A percentile compares a stretch with the other conserved stretches of the same genome.
Evolutionary conservation across 2,888 invertebrate genomes (phyloP).

Genomic region (Noctua comes): DNA sequence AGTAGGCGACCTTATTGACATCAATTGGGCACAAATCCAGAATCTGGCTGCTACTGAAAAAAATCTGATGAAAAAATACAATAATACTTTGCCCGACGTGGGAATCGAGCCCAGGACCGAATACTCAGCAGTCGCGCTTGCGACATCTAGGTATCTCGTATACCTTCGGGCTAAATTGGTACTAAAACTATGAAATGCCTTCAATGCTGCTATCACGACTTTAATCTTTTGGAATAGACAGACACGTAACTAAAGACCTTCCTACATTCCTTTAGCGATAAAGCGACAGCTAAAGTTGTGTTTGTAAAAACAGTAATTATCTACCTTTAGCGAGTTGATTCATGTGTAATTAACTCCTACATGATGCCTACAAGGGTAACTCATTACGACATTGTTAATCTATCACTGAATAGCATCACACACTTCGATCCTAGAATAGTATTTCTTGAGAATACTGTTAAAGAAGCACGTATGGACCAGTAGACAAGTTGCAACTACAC

Average conservation of each 20-base stretch:
- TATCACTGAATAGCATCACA: conserved; percentile 17
- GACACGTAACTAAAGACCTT: conserved; percentile 6
- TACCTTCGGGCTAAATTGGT: conserved; percentile 45
- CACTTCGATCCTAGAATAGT: background rate
- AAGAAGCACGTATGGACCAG: background rate
- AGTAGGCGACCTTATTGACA: background rate
- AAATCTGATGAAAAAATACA: background rate
- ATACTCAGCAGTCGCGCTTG: background rate
- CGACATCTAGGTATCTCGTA: conserved; percentile 47
- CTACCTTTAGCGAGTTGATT: background rate
- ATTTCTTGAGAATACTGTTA: background rate
- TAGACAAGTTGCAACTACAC: background rate
- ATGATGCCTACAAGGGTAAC: conserved; percentile 14
- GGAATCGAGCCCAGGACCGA: background rate
- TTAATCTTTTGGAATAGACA: conserved; percentile 40
- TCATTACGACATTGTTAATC: conserved; percentile 26
- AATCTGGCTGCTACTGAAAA: background rate
- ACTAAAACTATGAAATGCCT: conserved; percentile 34
- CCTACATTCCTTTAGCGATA: conserved; percentile 18
- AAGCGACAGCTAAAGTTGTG: conserved; percentile 5
- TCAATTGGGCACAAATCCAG: background rate
- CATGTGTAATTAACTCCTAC: conserved; percentile 47
- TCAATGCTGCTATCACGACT: conserved; percentile 37
- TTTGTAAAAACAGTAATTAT: conserved; percentile 44
- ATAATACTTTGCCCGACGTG: background rate